Percentiles rank a stretch among this genome's conserved stretches.
These are phyloP conservation scores for Meriones unguiculatus DNA, from an alignment of 2,113 vertebrate genomes.

Conservation along the genomic window DNA sequence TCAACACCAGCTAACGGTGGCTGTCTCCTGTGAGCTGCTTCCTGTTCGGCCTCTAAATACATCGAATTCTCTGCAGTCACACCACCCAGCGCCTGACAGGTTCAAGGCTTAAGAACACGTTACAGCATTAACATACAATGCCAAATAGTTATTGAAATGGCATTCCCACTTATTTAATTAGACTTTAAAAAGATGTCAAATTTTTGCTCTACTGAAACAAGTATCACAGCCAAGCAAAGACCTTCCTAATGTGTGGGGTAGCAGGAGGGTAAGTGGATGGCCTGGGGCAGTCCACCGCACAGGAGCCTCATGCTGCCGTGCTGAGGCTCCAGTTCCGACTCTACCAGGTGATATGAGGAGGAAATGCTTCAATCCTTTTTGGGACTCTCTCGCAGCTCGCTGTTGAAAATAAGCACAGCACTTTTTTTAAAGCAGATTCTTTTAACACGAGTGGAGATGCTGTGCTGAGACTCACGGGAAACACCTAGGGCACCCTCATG, in stretches of 20 bases:
- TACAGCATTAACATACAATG: neutral
- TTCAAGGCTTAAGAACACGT: neutral
- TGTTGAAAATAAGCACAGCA: constrained; percentile 28
- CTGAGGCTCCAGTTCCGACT: neutral
- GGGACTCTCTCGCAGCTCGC: neutral
- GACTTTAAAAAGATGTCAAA: neutral
- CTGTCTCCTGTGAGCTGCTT: neutral
- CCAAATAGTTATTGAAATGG: neutral
- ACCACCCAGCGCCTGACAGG: neutral
- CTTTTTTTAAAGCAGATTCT: constrained; percentile 7
- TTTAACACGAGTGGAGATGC: neutral
- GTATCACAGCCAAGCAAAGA: neutral
- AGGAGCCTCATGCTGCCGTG: neutral
- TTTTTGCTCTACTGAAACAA: neutral
- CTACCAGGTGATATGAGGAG: constrained; percentile 53
- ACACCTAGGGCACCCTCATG: neutral
- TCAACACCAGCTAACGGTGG: neutral
- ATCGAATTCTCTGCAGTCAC: constrained; percentile 15
- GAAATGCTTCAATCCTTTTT: constrained; percentile 10
- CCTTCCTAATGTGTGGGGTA: neutral
- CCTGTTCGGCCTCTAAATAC: neutral
- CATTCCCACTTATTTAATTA: neutral
- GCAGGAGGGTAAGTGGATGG: no score
- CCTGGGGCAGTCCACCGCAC: neutral
- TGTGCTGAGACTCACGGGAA: constrained; percentile 14